Percentiles rank a stretch among this genome's conserved stretches.
These are phyloP conservation scores for Cercopithecus petaurista DNA, from an alignment of 2,797 vertebrate species.

Conservation along the genomic window DNA sequence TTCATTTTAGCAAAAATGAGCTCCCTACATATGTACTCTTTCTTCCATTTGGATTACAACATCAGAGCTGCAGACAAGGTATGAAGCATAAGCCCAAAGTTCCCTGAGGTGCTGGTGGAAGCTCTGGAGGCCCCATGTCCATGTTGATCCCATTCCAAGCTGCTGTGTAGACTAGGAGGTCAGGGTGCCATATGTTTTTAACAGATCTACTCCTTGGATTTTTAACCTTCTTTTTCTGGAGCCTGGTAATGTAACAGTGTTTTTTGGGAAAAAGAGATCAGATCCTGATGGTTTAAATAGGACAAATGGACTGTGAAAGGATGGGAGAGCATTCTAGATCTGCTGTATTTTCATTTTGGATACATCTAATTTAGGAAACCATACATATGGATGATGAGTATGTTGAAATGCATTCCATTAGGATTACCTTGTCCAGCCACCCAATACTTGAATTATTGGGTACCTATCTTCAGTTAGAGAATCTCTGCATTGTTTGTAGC, in stretches of 20 bases:
- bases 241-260: background rate
- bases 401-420: background rate
- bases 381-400: background rate
- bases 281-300: background rate
- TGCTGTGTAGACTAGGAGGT: background rate
- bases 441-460: background rate
- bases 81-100: background rate
- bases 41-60: background rate
- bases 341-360: background rate
- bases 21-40: background rate
- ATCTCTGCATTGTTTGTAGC: background rate
- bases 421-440: background rate
- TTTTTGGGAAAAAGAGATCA: background rate
- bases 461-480: background rate
- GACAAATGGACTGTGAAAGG: background rate
- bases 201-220: background rate
- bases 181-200: background rate
- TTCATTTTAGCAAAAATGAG: background rate
- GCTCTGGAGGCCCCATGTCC: background rate
- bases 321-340: background rate
- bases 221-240: background rate
- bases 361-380: background rate
- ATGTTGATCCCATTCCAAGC: background rate
- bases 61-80: background rate
- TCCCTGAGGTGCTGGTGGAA: background rate